Evolutionary conservation across 2,113 vertebrate species (phyloP).

Genomic region (Ciconia maguari): DNA sequence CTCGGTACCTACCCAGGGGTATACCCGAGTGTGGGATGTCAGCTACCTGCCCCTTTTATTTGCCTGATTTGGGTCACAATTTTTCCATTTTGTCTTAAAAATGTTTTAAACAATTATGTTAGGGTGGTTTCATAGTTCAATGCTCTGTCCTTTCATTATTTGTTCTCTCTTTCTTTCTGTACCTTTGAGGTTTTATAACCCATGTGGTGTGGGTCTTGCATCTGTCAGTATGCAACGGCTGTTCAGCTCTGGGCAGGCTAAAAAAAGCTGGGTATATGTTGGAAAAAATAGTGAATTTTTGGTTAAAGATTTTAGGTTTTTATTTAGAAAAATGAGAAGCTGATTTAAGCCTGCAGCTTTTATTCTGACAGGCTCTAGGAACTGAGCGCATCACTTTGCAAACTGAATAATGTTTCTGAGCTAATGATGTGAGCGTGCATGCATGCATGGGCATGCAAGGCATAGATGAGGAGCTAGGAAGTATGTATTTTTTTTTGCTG

Average conservation of each 20-base stretch:
- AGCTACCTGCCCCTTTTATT: neutral
- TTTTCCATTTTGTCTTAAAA: neutral
- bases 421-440: neutral
- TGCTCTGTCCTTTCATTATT: neutral
- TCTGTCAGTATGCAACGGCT: neutral
- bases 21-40: fast-evolving
- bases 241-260: neutral
- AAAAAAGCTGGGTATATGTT: neutral
- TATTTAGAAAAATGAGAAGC: neutral
- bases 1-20: neutral
- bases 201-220: neutral
- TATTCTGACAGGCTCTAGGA: neutral
- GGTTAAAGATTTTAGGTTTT: neutral
- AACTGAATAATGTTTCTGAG: neutral
- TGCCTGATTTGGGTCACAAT: fast-evolving
- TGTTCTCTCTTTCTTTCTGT: neutral
- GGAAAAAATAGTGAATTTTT: neutral
- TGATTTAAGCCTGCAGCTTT: neutral
- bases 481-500: neutral
- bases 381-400: neutral
- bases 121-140: neutral
- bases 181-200: neutral
- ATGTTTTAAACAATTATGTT: neutral
- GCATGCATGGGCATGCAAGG: neutral
- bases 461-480: neutral